Base-by-base conservation (phyloP, 2,888 invertebrate species). In the Napeogenes inachia region DNA sequence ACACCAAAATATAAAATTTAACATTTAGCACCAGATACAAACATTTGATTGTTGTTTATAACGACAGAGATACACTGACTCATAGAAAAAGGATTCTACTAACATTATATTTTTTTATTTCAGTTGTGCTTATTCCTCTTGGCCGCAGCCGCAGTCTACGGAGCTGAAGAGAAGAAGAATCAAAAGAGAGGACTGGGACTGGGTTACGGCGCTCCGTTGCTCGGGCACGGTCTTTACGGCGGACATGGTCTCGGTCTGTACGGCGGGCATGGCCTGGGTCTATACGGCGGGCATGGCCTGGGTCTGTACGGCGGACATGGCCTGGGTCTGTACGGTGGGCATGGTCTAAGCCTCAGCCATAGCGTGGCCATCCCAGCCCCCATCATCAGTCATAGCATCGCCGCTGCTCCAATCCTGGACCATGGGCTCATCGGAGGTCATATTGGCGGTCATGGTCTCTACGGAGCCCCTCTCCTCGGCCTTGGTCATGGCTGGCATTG, bases 171-270 rank as follows among this genome's bases (percentile, higher is more conserved):
- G 76, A 89, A 89, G 78, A 89, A 89, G 76, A 83, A 79, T 61
- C 88, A 89, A 75, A 89, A 90, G 72, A 81, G 91, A 3, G 90
- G 87, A 66, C 82, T 91, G 68, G 90, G 88, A 46, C 84, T 90
- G 69, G 88, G 89, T 68, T 89, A 84, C 30, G 64, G 64, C 68
- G 83, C 81, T 50, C 50, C 50, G 30, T 30, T 50, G 4, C 73
- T 78, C 13, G 79, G 81, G 35, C 70, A 77, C 59, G 79, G 78
- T 42, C 42, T 42, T 0, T 42, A 42, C 42, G 42, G 42, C 69
- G 76, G 76, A 56, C 65, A 74, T 68, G 75, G 73, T 0, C 68
- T 75, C 66, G 76, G 79, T 38, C 70, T 66, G 10, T 66, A 74
- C 63, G 69, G 71, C 45, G 73, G 73, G 2, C 71, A 72, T 58